Conservation (phyloP, 2,888 invertebrate genomes). For the Noctua pronuba region DNA sequence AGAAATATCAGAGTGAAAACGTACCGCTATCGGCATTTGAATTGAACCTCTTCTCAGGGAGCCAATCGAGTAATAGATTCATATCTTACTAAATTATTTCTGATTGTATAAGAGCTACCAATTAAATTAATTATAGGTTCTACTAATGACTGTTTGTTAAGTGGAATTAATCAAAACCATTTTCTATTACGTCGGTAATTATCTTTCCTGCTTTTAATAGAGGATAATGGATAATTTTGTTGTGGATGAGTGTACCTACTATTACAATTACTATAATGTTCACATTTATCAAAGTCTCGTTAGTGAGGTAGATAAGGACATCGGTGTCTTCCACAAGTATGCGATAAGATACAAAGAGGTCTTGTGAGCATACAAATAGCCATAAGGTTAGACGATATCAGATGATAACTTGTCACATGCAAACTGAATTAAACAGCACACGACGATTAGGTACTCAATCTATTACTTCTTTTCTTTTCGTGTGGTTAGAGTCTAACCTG, state of each 20-base stretch:
- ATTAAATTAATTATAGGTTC: constrained; percentile 27
- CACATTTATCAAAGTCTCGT: neutral
- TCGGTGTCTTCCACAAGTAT: neutral
- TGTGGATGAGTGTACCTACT: neutral
- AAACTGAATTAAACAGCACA: neutral
- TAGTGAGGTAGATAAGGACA: neutral
- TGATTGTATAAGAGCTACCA: constrained; percentile 12
- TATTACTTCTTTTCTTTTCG: no score
- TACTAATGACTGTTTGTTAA: constrained; percentile 9
- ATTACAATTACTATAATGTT: neutral
- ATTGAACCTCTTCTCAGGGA: constrained; percentile 5
- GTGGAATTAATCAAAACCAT: constrained; percentile 2
- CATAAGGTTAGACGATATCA: constrained; percentile 4
- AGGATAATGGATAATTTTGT: neutral
- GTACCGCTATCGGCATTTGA: constrained; percentile 31
- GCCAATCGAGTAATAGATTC: constrained; percentile 19
- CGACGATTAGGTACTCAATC: neutral
- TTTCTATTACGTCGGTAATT: constrained; percentile 3
- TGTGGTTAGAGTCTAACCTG: no score
- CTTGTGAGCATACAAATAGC: no score
- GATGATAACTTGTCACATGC: neutral
- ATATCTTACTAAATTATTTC: constrained; percentile 17
- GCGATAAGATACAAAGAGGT: neutral
- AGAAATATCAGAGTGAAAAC: constrained; percentile 28
- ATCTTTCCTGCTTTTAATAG: constrained; percentile 3